Conservation (phyloP, 2,888 invertebrate species). For the Chrysotoxum bicinctum region DNA sequence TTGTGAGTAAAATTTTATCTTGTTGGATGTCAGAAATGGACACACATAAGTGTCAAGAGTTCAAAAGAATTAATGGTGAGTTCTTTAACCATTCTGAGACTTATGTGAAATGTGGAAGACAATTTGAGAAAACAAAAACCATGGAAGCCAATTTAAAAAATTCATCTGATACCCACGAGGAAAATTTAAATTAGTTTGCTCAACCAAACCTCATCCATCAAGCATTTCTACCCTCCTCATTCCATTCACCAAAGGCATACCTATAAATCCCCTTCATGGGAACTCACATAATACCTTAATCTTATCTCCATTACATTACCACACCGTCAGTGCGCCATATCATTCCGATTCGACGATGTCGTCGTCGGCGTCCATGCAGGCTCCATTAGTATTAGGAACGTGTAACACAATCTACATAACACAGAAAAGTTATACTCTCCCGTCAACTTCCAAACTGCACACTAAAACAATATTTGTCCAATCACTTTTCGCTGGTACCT, state of each 20-base stretch:
- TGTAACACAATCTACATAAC: constrained; percentile 51
- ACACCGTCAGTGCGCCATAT: constrained; percentile 12
- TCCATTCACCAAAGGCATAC: neutral
- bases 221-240: neutral
- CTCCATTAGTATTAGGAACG: constrained; percentile 48
- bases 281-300: constrained; percentile 55
- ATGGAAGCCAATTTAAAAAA: neutral
- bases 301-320: constrained; percentile 53
- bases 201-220: neutral
- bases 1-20: no score
- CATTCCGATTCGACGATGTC: constrained; percentile 32
- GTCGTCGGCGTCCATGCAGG: neutral
- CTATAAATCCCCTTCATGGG: constrained; percentile 33
- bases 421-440: constrained; percentile 57
- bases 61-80: neutral
- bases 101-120: neutral
- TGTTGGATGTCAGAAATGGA: no score
- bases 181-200: constrained; percentile 5
- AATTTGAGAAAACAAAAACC: neutral
- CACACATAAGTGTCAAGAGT: no score
- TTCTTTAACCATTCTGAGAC: neutral
- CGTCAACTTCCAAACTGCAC: constrained; percentile 61
- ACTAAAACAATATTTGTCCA: constrained; percentile 72
- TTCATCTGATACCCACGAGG: neutral
- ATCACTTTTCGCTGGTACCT: constrained; percentile 60